Conservation (phyloP, 2,888 invertebrate genomes). For the Eucriotettix oculatus region DNA sequence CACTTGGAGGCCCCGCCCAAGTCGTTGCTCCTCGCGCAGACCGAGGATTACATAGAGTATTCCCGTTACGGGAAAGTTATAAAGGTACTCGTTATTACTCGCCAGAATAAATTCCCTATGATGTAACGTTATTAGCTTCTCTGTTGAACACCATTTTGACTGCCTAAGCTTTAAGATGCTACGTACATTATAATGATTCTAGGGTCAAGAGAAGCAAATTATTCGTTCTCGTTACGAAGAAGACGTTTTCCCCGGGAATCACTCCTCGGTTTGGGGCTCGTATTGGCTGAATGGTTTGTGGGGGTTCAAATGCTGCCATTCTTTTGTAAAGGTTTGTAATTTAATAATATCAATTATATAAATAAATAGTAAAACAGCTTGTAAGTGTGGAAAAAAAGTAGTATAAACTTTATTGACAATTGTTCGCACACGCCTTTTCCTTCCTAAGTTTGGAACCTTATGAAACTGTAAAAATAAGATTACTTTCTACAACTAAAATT, state of each 20-base stretch:
- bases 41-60: constrained; percentile 91
- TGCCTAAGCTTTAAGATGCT: background rate
- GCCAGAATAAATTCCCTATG: background rate
- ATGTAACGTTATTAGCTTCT: too few species aligned
- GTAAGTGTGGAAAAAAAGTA: too few species aligned
- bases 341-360: background rate
- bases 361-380: too few species aligned
- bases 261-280: constrained; percentile 90
- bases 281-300: constrained; percentile 85
- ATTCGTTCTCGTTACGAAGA: constrained; percentile 87
- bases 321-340: constrained; percentile 51
- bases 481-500: too few species aligned
- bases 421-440: too few species aligned
- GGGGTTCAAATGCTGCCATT: constrained; percentile 95
- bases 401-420: too few species aligned
- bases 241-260: constrained; percentile 82
- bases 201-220: constrained; percentile 74
- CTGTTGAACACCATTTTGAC: too few species aligned
- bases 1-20: constrained; percentile 77
- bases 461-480: too few species aligned
- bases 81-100: constrained; percentile 28
- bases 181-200: background rate
- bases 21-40: constrained; percentile 81
- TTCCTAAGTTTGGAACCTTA: too few species aligned
- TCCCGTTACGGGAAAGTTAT: constrained; percentile 75